Percentiles rank a stretch among this genome's conserved stretches.
phyloP scores from a whole-genome alignment of 2,888 invertebrate genomes.

The Scelioninae gen. 2 region DNA sequence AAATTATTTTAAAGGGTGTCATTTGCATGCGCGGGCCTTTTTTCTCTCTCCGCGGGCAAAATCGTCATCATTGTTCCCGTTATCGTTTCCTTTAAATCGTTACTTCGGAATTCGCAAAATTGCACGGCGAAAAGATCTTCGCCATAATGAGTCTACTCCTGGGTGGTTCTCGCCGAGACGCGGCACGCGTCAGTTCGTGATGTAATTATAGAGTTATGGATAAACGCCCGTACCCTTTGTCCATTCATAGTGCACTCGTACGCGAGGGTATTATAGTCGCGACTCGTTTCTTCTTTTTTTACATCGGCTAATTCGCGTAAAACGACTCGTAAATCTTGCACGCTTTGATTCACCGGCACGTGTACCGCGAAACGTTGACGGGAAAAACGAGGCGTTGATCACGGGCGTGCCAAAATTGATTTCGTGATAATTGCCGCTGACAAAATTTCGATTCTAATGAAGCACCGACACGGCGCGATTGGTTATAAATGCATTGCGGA shows the following conservation, averaged over 20 bases:
- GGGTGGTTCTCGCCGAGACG: slow-evolving; percentile 55
- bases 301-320: slow-evolving; percentile 43
- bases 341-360: slow-evolving; percentile 31
- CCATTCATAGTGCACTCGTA: slow-evolving; percentile 45
- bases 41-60: too few species aligned
- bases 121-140: slow-evolving; percentile 16
- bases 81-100: slow-evolving; percentile 11
- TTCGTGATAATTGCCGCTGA: slow-evolving; percentile 30
- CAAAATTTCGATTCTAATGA: too few species aligned
- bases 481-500: too few species aligned
- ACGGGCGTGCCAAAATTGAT: slow-evolving; percentile 19
- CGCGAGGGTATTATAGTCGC: slow-evolving; percentile 19
- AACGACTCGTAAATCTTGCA: slow-evolving; percentile 43
- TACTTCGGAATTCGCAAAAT: slow-evolving; percentile 16
- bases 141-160: slow-evolving; percentile 56
- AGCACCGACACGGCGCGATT: too few species aligned
- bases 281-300: slow-evolving; percentile 31
- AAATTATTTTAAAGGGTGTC: too few species aligned
- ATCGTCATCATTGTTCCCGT: too few species aligned
- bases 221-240: slow-evolving; percentile 57
- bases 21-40: too few species aligned
- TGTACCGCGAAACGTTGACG: slow-evolving; percentile 28
- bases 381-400: slow-evolving; percentile 29
- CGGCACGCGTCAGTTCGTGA: slow-evolving; percentile 58
- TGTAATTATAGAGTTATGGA: slow-evolving; percentile 62